Evolutionary conservation across 2,797 vertebrate genomes (phyloP).

Genomic region (Gouania willdenowi): DNA sequence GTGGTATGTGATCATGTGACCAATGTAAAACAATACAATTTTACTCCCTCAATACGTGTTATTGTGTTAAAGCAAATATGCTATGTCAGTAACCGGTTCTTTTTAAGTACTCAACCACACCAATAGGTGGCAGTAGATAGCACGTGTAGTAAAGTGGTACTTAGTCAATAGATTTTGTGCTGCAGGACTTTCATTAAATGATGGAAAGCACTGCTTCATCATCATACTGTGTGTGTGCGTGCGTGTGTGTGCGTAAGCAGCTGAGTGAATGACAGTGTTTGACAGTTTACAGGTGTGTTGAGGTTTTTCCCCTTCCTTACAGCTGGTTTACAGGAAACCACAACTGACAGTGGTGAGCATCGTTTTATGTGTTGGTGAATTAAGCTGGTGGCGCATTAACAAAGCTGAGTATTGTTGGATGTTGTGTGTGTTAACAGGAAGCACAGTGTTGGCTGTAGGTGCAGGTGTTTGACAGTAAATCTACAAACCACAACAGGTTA

Average conservation of each 20-base stretch:
- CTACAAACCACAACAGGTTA: constrained; percentile 45
- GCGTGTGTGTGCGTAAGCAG: constrained; percentile 15
- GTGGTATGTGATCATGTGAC: too few species aligned
- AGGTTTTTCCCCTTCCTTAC: constrained; percentile 12
- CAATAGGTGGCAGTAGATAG: too few species aligned
- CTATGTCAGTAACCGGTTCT: too few species aligned
- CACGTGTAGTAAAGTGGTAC: too few species aligned
- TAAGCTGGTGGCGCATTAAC: constrained; percentile 18
- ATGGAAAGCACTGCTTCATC: too few species aligned
- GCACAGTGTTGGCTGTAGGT: constrained; percentile 22
- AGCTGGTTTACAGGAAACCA: constrained; percentile 35
- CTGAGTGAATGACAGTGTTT: constrained; percentile 35
- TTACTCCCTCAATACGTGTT: too few species aligned
- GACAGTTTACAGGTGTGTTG: constrained; percentile 39
- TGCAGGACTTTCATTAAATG: too few species aligned
- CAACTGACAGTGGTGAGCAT: constrained; percentile 28
- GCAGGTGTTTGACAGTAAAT: constrained; percentile 56
- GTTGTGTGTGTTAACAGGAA: constrained; percentile 16
- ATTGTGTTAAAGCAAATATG: too few species aligned
- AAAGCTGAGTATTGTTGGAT: constrained; percentile 41
- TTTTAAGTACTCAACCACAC: too few species aligned
- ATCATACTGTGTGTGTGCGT: too few species aligned
- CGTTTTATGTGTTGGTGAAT: constrained; percentile 5
- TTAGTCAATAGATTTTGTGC: too few species aligned
- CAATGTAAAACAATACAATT: too few species aligned